Percentiles rank a stretch among this genome's conserved stretches.
These are phyloP conservation scores for Psophia crepitans DNA, from an alignment of 2,113 vertebrate genomes.

Conservation along the genomic window DNA sequence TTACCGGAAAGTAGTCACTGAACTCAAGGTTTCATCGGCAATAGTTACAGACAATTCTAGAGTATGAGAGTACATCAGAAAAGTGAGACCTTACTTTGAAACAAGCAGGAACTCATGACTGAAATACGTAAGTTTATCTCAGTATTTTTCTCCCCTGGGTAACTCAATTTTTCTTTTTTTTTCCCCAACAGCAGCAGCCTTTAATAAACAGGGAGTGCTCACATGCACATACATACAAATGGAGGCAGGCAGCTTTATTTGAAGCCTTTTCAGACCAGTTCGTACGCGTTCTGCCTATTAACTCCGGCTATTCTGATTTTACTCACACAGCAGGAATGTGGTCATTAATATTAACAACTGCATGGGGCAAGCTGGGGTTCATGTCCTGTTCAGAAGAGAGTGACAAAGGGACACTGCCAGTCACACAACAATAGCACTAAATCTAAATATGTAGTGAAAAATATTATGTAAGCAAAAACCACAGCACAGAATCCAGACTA, in stretches of 20 bases:
- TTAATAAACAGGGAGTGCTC: background rate
- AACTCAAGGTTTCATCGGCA: background rate
- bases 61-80: background rate
- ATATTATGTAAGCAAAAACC: background rate
- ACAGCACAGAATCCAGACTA: background rate
- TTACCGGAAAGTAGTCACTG: background rate
- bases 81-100: background rate
- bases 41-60: background rate
- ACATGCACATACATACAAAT: background rate
- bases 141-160: background rate
- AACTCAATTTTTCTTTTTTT: background rate
- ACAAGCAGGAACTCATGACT: background rate
- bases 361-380: background rate
- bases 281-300: background rate
- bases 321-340: background rate
- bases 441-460: background rate
- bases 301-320: background rate
- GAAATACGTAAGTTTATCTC: background rate
- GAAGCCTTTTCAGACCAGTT: background rate
- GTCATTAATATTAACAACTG: constrained; percentile 28
- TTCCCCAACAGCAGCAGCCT: background rate
- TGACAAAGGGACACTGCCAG: background rate
- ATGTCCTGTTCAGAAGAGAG: background rate
- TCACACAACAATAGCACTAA: background rate
- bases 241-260: background rate